phyloP scores from a whole-genome alignment of 2,113 vertebrate species.

The Cephalopterus ornatus region DNA sequence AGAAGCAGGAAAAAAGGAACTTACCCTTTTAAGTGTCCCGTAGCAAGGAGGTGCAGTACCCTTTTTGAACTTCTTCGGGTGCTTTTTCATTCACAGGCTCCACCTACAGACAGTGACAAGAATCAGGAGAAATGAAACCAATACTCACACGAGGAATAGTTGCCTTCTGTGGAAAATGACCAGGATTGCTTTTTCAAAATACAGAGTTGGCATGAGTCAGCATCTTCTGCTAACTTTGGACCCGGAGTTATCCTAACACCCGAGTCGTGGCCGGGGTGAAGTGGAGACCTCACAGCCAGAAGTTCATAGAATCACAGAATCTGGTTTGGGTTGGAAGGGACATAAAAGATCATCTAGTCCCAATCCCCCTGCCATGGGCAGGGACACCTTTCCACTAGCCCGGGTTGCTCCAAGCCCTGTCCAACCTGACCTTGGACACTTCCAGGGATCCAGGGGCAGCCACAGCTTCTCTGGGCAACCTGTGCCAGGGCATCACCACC shows the following conservation, averaged over 20 bases:
- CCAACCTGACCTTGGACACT: neutral
- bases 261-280: neutral
- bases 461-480: neutral
- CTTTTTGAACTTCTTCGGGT: neutral
- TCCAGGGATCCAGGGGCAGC: neutral
- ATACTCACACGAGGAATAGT: neutral
- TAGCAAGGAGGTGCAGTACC: neutral
- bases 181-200: neutral
- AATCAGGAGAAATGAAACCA: neutral
- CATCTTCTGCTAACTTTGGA: neutral
- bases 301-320: neutral
- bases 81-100: neutral
- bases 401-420: neutral
- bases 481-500: accelerated
- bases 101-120: neutral
- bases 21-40: neutral
- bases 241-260: neutral
- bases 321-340: neutral
- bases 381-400: neutral
- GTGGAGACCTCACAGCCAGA: neutral
- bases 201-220: neutral
- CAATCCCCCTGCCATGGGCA: neutral
- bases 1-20: neutral
- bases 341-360: neutral
- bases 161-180: neutral